These are phyloP conservation scores for Sebastes schlegelii DNA, from an alignment of 2,113 vertebrate genomes.

Conservation along the genomic window DNA sequence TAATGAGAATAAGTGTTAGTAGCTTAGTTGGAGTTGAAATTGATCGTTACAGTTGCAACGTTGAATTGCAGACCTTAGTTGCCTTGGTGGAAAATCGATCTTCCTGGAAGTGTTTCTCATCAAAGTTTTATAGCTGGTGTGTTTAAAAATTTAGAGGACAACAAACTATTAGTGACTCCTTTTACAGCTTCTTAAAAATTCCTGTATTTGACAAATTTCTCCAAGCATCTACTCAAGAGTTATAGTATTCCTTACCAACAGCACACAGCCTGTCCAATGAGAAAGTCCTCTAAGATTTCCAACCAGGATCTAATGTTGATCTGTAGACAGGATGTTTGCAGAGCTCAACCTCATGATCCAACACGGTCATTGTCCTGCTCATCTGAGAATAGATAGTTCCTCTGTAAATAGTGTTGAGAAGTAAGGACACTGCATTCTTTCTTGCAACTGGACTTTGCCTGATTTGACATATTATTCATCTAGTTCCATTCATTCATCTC, in stretches of 20 bases:
- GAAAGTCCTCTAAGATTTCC: neutral
- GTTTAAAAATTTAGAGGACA: neutral
- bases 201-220: neutral
- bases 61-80: too few relatives aligned
- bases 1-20: neutral
- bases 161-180: too few relatives aligned
- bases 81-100: neutral
- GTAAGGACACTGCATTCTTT: neutral
- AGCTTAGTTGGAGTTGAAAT: neutral
- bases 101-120: conserved; percentile 1
- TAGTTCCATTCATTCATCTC: neutral
- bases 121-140: neutral
- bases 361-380: conserved; percentile 10
- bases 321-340: conserved; percentile 50
- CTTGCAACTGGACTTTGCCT: neutral
- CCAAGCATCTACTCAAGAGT: neutral
- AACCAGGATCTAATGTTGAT: conserved; percentile 27
- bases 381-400: conserved; percentile 1
- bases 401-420: neutral
- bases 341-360: conserved; percentile 20
- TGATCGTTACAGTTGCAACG: neutral
- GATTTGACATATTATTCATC: conserved; percentile 6
- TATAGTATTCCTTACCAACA: neutral
- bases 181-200: neutral
- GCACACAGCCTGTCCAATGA: neutral